Percentiles rank a stretch among this genome's conserved stretches.
Conservation (phyloP, 1,140 invertebrate genomes). For the Linepithema humile region DNA sequence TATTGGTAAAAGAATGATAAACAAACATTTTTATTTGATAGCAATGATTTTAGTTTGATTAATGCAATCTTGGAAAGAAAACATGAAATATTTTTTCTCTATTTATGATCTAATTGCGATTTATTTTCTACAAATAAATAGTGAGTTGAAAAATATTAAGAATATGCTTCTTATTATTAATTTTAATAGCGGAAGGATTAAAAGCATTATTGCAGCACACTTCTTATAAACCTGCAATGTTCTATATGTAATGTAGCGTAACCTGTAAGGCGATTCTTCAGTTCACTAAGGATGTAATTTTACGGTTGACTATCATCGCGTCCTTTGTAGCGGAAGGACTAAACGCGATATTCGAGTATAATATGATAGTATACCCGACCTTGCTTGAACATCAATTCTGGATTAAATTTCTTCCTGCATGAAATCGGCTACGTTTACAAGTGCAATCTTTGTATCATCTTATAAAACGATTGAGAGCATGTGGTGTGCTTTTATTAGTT, state of each 20-base stretch:
- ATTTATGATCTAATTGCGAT: background rate
- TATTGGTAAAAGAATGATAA: background rate
- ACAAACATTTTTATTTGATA: background rate
- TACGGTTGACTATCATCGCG: conserved; percentile 42
- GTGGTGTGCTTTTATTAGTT: background rate
- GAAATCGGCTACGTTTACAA: background rate
- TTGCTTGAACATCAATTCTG: conserved; percentile 2
- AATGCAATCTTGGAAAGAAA: background rate
- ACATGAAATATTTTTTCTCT: background rate
- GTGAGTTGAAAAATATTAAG: no score
- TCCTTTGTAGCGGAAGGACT: conserved; percentile 42
- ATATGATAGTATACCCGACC: conserved; percentile 1
- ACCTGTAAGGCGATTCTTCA: conserved; percentile 23
- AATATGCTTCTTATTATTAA: background rate
- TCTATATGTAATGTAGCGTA: conserved; percentile 40
- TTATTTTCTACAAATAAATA: background rate
- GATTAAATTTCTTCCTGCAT: conserved; percentile 32
- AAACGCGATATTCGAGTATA: conserved; percentile 21
- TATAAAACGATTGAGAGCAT: background rate
- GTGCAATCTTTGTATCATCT: background rate
- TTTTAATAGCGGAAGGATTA: conserved; percentile 36
- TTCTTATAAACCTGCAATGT: conserved; percentile 27
- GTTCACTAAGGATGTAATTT: conserved; percentile 39
- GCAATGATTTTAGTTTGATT: background rate
- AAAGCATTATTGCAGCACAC: conserved; percentile 16